Base-by-base conservation (phyloP, 2,113 vertebrate genomes). In the Myotis brandtii region DNA sequence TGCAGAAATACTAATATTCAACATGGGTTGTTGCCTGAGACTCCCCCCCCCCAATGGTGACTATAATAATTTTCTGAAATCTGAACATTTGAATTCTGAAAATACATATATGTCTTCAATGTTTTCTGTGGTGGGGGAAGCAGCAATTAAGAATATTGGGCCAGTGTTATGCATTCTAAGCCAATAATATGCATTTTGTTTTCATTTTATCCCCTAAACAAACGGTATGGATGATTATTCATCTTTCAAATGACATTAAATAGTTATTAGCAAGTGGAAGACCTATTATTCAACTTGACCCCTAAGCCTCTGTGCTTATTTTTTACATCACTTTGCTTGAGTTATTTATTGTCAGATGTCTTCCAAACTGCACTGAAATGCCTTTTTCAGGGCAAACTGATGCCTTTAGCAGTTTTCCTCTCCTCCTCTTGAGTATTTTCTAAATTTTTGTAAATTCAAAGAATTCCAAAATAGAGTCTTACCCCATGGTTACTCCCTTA, bases 1-100 rank as follows among this genome's bases (percentile, higher is more conserved):
- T 66, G 9, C 43, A 94, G 59, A 56, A 96, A 86, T 81, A 52
- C 50, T 91, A 64, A 64, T 70, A 56, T 72, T 83, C 52, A n/a
- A 37, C 43, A 56, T 46, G 4, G 14, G 16, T 79, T 77, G 20
- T 46, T 62, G 25, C 17, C 32, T 70, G 37, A 34, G 11, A 82
- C 21, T n/a, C n/a, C n/a, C 20, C 6, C 0, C 8, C 64, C 32
- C 2, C 0, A 52, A 9, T 46, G 11, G 3, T 89, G n/a, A 17
- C 18, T 75, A 23, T 48, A 25, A 46, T 85, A 48, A 48, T 89
- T 88, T 79, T 95, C 14, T 72, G 52, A 92, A 86, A 52, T 84
- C 20, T 18, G 7, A 75, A 59, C 69, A 34, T 83, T 32, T 59
- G 34, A 75, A 89, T 62, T 92, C 59, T 62, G 9, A 66, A 43